These are phyloP conservation scores for Buphagus erythrorhynchus DNA, from an alignment of 2,797 vertebrate genomes.

Conservation along the genomic window DNA sequence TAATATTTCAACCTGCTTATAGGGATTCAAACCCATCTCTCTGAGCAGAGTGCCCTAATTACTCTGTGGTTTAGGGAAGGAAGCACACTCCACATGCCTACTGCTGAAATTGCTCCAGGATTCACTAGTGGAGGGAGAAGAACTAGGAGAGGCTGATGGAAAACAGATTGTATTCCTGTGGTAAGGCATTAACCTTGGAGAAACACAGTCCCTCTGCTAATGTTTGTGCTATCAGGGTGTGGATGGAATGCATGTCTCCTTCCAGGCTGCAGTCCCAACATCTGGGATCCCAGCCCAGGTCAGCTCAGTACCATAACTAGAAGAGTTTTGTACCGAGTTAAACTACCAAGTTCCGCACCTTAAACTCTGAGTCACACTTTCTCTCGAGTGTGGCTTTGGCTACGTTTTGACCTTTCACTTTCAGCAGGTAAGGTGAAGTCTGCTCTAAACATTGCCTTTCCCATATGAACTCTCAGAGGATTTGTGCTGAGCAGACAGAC, in stretches of 20 bases:
- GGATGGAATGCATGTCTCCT: constrained; percentile 22
- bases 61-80: not conserved
- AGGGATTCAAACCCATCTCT: not conserved
- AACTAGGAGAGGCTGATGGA: constrained; percentile 13
- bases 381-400: not conserved
- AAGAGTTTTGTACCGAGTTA: not conserved
- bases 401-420: not conserved
- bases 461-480: not conserved
- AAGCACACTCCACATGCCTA: constrained; percentile 28
- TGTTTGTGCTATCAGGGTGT: not conserved
- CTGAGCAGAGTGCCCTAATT: not conserved
- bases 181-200: constrained; percentile 27
- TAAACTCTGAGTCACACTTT: not conserved
- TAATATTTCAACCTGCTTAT: constrained; percentile 48
- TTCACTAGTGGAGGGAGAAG: not conserved
- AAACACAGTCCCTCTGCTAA: constrained; percentile 33
- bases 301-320: not conserved
- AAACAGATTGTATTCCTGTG: constrained; percentile 46
- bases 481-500: not conserved
- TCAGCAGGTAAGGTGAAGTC: not conserved
- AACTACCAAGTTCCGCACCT: not conserved
- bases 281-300: constrained; percentile 24
- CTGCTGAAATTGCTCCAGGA: constrained; percentile 31
- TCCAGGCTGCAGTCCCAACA: constrained; percentile 32
- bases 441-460: not conserved